A percentile compares a stretch with the other conserved stretches of the same genome.
Evolutionary conservation across 2,888 invertebrate genomes (phyloP).

Genomic region (Graphium colonna): DNA sequence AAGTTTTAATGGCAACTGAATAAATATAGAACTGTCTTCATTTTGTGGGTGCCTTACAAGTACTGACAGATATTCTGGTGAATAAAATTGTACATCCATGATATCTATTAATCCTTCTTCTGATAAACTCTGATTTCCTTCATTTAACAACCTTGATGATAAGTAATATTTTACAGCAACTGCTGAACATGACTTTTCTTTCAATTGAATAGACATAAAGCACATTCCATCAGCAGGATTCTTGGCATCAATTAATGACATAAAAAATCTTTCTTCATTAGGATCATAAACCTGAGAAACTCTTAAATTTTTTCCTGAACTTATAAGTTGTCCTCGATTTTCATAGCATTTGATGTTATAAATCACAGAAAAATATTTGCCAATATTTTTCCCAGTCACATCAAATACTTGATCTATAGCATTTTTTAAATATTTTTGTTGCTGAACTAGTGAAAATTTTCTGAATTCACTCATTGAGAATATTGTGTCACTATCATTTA

Average conservation of each 20-base stretch:
- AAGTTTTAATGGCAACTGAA: slow-evolving; percentile 71
- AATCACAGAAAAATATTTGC: slow-evolving; percentile 80
- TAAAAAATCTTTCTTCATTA: slow-evolving; percentile 69
- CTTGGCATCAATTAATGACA: slow-evolving; percentile 66
- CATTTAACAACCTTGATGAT: slow-evolving; percentile 59
- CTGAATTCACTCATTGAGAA: slow-evolving; percentile 88
- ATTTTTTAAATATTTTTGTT: slow-evolving; percentile 85
- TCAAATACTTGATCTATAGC: slow-evolving; percentile 85
- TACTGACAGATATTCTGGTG: slow-evolving; percentile 85
- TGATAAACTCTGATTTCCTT: slow-evolving; percentile 37
- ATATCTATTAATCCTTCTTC: slow-evolving; percentile 67
- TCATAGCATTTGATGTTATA: slow-evolving; percentile 75
- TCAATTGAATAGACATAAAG: slow-evolving; percentile 72
- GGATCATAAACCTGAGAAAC: slow-evolving; percentile 74
- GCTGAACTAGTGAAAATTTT: slow-evolving; percentile 89
- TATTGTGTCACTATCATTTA: slow-evolving; percentile 83
- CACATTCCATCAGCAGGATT: slow-evolving; percentile 65
- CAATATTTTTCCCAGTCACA: slow-evolving; percentile 82
- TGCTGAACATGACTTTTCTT: slow-evolving; percentile 55
- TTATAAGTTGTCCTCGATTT: slow-evolving; percentile 39
- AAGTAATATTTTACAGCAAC: slow-evolving; percentile 79
- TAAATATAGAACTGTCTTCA: slow-evolving; percentile 66
- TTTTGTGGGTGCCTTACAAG: slow-evolving; percentile 79
- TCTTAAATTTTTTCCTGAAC: slow-evolving; percentile 49
- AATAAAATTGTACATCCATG: slow-evolving; percentile 89